Conservation (phyloP, 2,888 invertebrate genomes). For the Leucophenga montana region DNA sequence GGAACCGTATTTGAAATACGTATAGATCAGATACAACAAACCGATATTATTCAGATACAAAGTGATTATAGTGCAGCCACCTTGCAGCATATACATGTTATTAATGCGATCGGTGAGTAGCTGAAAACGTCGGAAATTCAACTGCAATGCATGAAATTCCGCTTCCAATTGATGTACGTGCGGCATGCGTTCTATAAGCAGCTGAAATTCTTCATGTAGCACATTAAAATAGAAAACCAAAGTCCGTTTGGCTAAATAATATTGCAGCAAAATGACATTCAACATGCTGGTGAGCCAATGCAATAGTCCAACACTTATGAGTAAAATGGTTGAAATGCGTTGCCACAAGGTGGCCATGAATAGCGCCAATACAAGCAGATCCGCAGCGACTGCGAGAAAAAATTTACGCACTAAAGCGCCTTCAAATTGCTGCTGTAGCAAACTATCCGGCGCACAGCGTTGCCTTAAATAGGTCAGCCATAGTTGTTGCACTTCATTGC, state of each 20-base stretch:
- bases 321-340: background rate
- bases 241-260: background rate
- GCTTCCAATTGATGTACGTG: background rate
- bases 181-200: background rate
- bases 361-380: background rate
- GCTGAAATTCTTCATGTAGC: background rate
- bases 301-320: background rate
- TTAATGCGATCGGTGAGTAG: background rate
- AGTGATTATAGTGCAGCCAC: background rate
- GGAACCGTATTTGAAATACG: background rate
- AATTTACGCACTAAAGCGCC: background rate
- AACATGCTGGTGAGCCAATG: background rate
- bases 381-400: background rate
- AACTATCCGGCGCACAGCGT: background rate
- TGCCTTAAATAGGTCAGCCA: background rate
- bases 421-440: background rate
- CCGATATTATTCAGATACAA: slow-evolving; percentile 15
- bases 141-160: background rate
- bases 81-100: background rate
- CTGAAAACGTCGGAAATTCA: background rate
- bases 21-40: slow-evolving; percentile 5
- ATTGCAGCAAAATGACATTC: slow-evolving; percentile 3
- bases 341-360: background rate
- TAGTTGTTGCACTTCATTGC: background rate
- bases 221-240: background rate